Evolutionary conservation across 2,113 vertebrate species (phyloP).

Genomic region (Ammodytes marinus): DNA sequence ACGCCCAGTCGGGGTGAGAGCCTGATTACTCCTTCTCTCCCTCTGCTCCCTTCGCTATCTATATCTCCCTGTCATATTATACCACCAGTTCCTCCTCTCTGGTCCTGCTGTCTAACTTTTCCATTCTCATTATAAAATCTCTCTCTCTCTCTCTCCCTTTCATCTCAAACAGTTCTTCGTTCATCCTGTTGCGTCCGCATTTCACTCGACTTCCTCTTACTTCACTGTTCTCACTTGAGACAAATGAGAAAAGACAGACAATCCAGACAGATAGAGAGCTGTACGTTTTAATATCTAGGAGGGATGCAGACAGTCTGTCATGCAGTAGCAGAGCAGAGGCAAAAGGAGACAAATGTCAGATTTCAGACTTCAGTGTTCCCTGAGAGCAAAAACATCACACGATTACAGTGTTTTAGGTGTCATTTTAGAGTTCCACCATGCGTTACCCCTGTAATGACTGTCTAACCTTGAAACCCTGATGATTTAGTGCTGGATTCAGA

Average conservation of each 20-base stretch:
- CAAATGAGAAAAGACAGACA: conserved; percentile 19
- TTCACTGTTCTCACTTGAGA: conserved; percentile 22
- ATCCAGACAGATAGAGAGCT: conserved; percentile 24
- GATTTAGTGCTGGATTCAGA: not conserved
- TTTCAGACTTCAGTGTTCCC: conserved; percentile 22
- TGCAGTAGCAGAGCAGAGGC: not conserved
- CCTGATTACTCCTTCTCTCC: conserved; percentile 18
- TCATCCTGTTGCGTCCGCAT: conserved; percentile 7
- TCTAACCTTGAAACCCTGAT: not conserved
- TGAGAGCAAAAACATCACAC: conserved; percentile 21
- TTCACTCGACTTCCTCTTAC: conserved; percentile 20
- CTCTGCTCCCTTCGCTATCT: conserved; percentile 20
- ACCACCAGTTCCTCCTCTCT: conserved; percentile 10
- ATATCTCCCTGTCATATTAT: conserved; percentile 11
- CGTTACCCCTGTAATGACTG: conserved; percentile 6
- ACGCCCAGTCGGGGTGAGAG: conserved; percentile 52
- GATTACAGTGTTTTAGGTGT: conserved; percentile 5
- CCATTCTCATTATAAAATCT: conserved; percentile 14
- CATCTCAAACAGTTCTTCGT: conserved; percentile 27
- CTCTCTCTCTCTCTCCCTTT: not conserved
- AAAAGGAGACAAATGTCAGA: conserved; percentile 24
- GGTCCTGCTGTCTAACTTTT: conserved; percentile 16
- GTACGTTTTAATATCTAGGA: not conserved
- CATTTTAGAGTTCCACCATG: conserved; percentile 1
- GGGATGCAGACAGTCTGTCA: conserved; percentile 29